These are phyloP conservation scores for Drosophila triauraria DNA, from an alignment of 1,140 invertebrate species.

Conservation along the genomic window DNA sequence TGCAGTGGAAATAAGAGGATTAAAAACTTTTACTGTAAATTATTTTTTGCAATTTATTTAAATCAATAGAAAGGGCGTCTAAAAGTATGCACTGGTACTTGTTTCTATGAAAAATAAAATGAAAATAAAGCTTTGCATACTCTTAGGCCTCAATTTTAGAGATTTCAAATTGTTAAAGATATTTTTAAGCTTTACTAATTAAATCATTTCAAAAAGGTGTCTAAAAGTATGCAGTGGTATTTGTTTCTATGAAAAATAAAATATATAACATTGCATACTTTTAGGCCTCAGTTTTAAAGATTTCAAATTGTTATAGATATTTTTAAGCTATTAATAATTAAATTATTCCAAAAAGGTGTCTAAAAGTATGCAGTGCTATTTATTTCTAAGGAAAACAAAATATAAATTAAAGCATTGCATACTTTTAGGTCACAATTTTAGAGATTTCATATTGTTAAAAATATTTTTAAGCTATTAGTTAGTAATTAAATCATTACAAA, in stretches of 20 bases:
- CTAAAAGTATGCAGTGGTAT: not conserved
- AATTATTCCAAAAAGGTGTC: not conserved
- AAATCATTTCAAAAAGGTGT: not conserved
- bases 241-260: not conserved
- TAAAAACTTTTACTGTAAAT: not conserved
- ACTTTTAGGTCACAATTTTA: too few species aligned
- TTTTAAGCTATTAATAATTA: not conserved
- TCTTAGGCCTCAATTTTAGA: too few species aligned
- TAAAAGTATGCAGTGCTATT: not conserved
- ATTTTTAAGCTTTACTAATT: not conserved
- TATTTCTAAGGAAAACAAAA: not conserved
- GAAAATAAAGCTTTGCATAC: too few species aligned
- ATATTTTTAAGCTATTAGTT: too few species aligned
- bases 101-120: not conserved
- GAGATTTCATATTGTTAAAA: not conserved
- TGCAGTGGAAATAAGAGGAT: constrained; percentile 7
- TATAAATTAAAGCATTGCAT: too few species aligned
- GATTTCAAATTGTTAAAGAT: not conserved
- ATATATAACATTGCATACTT: too few species aligned
- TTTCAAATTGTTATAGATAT: not conserved
- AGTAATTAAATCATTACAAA: not conserved
- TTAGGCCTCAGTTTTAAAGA: too few species aligned
- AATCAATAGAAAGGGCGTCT: not conserved
- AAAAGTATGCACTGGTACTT: not conserved
- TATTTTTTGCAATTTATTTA: not conserved